Evolutionary conservation across 2,113 vertebrate species (phyloP), one percentile per base, ranked within the genome.

Genomic region (Pao palembangensis): DNA sequence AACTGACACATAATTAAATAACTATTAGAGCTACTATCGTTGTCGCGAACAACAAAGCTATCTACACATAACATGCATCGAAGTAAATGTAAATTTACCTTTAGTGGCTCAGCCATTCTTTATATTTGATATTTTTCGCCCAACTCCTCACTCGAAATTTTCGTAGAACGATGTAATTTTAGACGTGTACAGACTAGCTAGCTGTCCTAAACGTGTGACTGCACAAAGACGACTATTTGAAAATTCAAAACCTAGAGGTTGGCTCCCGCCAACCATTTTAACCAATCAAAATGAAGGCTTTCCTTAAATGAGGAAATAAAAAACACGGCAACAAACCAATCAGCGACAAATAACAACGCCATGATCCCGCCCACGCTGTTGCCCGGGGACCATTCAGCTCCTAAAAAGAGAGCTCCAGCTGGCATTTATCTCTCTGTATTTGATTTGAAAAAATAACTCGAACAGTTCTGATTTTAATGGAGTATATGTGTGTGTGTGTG

Each of bases 81-180:
- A 14, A 38, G 19, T 10, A 1, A 51, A 2, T 5, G 17, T 16
- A 41, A 50, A 14, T 6, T 80, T 90, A 90, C 91, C 87, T 89
- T 91, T 23, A 92, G 55, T 10, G 91, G 89, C 67, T 86, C 84
- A 2, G 79, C 75, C 84, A 88, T 91, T 73, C 1, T 87, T 42
- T 6, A 28, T 28, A 28, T 28, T 56, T 20, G 54, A 15, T 58
- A 5, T 66, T 64, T 55, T 13, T 7, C 23, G 14, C 8, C 13
- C 5, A 51, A 3, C 1, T 38, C 5, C 13, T 0, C 17, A 55
- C 6, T 14, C 13, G 1, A 38, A 38, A 38, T 11, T 8, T 10
- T 38, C 1, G 11, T 38, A 38, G 34, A 11, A 11, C 34, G 8
- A 28, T 28, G 25, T 28, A 4, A 16, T 52, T 28, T 23, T 25